Evolutionary conservation across 2,113 vertebrate genomes (phyloP).

Genomic region (Rhea americana): DNA sequence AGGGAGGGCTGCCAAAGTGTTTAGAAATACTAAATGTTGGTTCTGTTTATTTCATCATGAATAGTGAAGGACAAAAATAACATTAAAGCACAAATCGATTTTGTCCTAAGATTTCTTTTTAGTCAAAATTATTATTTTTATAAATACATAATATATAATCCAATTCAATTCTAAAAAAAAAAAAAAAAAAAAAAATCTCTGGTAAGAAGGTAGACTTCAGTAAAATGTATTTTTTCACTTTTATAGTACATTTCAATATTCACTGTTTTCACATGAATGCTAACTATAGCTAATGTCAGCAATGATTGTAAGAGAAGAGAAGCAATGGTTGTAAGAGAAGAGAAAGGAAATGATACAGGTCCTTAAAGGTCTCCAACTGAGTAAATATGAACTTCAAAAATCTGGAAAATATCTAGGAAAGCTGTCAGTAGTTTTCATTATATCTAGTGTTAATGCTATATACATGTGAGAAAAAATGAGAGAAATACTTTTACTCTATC

Average conservation of each 20-base stretch:
- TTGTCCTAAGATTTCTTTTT: background rate
- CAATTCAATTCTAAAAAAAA: background rate
- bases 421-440: background rate
- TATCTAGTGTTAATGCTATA: background rate
- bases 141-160: background rate
- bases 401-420: background rate
- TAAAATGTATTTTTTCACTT: background rate
- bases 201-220: background rate
- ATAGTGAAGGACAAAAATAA: background rate
- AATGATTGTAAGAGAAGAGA: background rate
- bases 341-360: background rate
- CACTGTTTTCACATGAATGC: background rate
- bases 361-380: background rate
- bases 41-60: background rate
- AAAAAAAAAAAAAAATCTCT: background rate
- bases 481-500: background rate
- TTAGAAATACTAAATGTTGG: background rate
- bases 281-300: background rate
- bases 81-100: accelerated
- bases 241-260: background rate
- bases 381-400: background rate
- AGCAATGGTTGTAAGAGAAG: background rate
- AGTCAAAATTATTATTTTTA: background rate
- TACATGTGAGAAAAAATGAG: background rate
- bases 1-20: background rate